A percentile compares a stretch with the other conserved stretches of the same genome.
phyloP scores from a whole-genome alignment of 2,797 vertebrate species.

The Pygocentrus nattereri region DNA sequence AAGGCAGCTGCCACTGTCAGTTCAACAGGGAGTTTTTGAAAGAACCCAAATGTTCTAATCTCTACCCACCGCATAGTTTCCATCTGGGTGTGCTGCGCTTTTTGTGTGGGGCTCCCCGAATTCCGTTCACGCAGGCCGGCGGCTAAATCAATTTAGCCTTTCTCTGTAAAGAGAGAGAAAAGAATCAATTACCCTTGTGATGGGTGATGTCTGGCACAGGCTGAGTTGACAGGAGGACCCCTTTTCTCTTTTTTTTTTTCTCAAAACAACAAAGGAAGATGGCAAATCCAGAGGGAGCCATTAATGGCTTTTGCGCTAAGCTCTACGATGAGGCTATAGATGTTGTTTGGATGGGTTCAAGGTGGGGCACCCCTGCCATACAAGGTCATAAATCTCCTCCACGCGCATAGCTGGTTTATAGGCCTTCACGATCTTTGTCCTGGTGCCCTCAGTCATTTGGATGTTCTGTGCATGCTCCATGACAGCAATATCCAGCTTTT shows the following conservation, averaged over 20 bases:
- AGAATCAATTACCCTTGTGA: slow-evolving; percentile 54
- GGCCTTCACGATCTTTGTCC: slow-evolving; percentile 29
- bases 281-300: slow-evolving; percentile 16
- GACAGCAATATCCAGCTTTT: slow-evolving; percentile 31
- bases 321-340: slow-evolving; percentile 3
- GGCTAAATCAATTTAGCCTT: slow-evolving; percentile 52
- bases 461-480: slow-evolving; percentile 22
- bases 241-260: slow-evolving; percentile 20
- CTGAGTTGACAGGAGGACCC: slow-evolving; percentile 35
- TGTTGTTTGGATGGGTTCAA: slow-evolving; percentile 28
- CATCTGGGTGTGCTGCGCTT: slow-evolving; percentile 40
- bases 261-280: slow-evolving; percentile 37
- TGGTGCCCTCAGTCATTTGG: background rate
- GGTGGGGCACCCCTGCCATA: slow-evolving; percentile 20
- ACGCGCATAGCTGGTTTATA: slow-evolving; percentile 38
- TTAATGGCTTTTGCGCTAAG: slow-evolving; percentile 21
- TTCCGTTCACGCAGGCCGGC: slow-evolving; percentile 39
- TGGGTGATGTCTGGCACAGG: slow-evolving; percentile 28
- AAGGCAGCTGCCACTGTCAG: slow-evolving; percentile 35
- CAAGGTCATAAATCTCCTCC: slow-evolving; percentile 37
- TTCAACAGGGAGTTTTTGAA: slow-evolving; percentile 43
- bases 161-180: slow-evolving; percentile 46
- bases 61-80: slow-evolving; percentile 27
- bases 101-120: slow-evolving; percentile 28
- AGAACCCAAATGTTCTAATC: slow-evolving; percentile 50